Conservation (phyloP, 2,888 invertebrate genomes). For the Macrosiphum euphorbiae region DNA sequence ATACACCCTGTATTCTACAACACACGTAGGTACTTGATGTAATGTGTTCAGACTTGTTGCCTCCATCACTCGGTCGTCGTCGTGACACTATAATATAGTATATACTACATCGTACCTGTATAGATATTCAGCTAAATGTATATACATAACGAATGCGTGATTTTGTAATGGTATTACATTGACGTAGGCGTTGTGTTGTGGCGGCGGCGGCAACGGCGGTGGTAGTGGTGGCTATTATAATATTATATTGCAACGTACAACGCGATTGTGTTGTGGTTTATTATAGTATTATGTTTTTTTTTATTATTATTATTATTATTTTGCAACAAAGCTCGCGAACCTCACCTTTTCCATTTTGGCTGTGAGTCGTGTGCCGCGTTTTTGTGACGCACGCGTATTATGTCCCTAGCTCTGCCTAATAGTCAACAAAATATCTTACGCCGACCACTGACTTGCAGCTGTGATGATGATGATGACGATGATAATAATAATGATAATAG, state of each 20-base stretch:
- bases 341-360: not conserved
- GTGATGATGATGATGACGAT: not conserved
- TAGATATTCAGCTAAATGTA: not conserved
- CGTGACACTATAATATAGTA: not conserved
- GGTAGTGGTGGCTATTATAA: not conserved
- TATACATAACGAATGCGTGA: not conserved
- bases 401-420: not conserved
- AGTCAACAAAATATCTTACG: not conserved
- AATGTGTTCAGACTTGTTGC: not conserved
- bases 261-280: conserved; percentile 3
- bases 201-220: not conserved
- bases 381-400: not conserved
- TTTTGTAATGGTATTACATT: not conserved
- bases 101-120: not conserved
- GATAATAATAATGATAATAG: not conserved
- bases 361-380: not conserved
- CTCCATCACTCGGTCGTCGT: not conserved
- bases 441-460: not conserved
- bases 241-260: conserved; percentile 18
- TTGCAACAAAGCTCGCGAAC: not conserved
- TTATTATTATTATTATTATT: not conserved
- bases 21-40: not conserved
- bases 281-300: not conserved
- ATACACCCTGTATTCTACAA: not conserved
- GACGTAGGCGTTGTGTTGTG: conserved; percentile 13